Base-by-base conservation (phyloP, 2,113 vertebrate species). In the Lagopus leucura region DNA sequence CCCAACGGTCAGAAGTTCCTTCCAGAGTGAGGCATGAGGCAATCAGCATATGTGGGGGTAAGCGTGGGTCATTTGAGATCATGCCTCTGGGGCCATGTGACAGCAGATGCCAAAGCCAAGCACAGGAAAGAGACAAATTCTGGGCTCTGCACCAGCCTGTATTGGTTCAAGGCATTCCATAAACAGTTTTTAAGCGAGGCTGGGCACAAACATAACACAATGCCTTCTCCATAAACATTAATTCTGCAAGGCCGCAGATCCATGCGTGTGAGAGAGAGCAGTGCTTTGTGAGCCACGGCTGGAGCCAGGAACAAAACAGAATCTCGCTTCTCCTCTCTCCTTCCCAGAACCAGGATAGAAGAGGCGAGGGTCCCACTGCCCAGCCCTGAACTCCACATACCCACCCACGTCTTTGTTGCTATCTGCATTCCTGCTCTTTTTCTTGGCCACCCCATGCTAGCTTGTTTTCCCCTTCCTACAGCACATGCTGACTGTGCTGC, bases 401-500 rank as follows among this genome's bases (percentile, higher is more conserved):
- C 14, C 5, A 40, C 18, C 61, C 13, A 5, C 24, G 32, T n/a
- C 6, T 34, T 27, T 22, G 6, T 32, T 4, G 4, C 18, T 45
- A 20, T 27, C 50, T 28, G 52, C 27, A 17, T 30, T 54, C 52
- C 47, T 2, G 19, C 45, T 32, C 8, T n/a, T 38, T 38, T 24
- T 5, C 12, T 2, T 7, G 42, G 32, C 52, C 25, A 30, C 61
- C 24, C 6, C 34, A 4, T 1, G 27, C 2, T 6, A 14, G 11
- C 5, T 6, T 42, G 13, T 18, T 36, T 3, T 4, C 42, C 20
- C 7, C 1, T 3, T 30, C 17, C 61, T 0, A 0, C 40, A 77
- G 55, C 1, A 0, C 4, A 12, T 0, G 0, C 47, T 40, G 20
- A 6, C 27, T 15, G 0, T 0, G 1, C 38, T 50, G 48, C 2